phyloP scores from a whole-genome alignment of 2,797 vertebrate genomes.

The Xerus rutilus region DNA sequence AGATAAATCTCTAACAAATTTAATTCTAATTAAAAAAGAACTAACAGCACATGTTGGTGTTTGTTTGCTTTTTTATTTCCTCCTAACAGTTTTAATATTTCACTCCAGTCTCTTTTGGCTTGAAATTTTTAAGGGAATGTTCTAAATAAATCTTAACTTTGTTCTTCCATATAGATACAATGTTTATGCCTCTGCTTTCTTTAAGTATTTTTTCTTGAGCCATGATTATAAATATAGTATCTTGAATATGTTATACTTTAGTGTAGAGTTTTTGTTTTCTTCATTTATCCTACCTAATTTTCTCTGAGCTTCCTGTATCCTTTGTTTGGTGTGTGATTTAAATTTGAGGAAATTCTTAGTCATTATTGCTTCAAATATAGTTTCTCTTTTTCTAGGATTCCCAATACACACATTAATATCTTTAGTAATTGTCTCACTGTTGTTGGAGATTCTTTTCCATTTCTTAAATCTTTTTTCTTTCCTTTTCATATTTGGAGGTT shows the following conservation, averaged over 20 bases:
- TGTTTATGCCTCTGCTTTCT: neutral
- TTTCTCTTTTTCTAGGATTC: neutral
- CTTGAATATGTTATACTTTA: neutral
- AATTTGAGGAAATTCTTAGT: neutral
- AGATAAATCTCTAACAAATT: slow-evolving; percentile 72
- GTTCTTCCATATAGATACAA: no score
- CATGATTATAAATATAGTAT: neutral
- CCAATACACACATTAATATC: neutral
- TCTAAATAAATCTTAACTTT: neutral
- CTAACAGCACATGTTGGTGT: neutral
- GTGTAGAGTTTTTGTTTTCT: neutral
- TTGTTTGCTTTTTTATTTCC: neutral
- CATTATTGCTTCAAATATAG: neutral
- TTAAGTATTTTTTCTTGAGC: neutral
- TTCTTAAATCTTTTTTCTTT: neutral
- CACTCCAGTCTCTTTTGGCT: neutral
- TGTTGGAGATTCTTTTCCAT: neutral
- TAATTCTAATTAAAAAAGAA: slow-evolving; percentile 52
- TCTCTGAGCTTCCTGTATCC: neutral
- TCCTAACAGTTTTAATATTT: neutral
- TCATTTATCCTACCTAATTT: neutral
- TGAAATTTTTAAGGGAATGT: neutral
- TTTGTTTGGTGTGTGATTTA: neutral
- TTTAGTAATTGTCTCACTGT: neutral
- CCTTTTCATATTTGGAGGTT: neutral